Evolutionary conservation across 92 coral and sea anemone species (phyloP), one percentile per base, ranked within the genome.

Genomic region (Diadumene lineata): DNA sequence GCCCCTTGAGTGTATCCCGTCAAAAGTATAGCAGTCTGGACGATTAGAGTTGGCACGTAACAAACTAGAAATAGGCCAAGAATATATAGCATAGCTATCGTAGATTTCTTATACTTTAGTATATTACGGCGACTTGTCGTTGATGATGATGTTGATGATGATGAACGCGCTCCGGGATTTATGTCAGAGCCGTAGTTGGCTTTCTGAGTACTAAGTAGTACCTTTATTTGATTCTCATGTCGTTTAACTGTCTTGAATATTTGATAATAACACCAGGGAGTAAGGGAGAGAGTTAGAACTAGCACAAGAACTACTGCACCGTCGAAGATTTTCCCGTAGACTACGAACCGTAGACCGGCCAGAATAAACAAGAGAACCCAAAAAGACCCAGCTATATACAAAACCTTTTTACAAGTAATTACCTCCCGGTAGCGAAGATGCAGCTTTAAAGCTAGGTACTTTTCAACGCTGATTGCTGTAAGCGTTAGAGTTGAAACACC

Each of bases 41-140:
- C 84, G 64, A 73, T 51, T 21, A 90, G 57, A 15, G 81, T 64
- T 0, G 96, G 96, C 0, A 84, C 66, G 51, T 87, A 87, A 21
- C 89, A 87, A 4, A 68, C 11, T 25, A 90, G 60, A 38, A 87
- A 90, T 31, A 81, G 56, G 2, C 92, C 96, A 0, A 90, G 70
- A 7, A 90, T 81, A 13, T 63, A 77, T 11, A 77, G 53, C 96
- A 90, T 90, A 11, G 92, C 88, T 7, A 81, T 31, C n/a, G 96
- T 84, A 0, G 96, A 90, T 31, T 84, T 90, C 30, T 82, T 81
- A 74, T 87, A 72, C 11, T 82, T 82, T 7, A 70, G 46, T 0
- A 87, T 50, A 0, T 16, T 72, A 13, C 55, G 46, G 1, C 51
- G 6, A 38, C 48, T 13, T 38, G 48, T 38, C 7, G 6, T 6